Conservation (phyloP, 2,113 vertebrate species). For the Callipepla californica region DNA sequence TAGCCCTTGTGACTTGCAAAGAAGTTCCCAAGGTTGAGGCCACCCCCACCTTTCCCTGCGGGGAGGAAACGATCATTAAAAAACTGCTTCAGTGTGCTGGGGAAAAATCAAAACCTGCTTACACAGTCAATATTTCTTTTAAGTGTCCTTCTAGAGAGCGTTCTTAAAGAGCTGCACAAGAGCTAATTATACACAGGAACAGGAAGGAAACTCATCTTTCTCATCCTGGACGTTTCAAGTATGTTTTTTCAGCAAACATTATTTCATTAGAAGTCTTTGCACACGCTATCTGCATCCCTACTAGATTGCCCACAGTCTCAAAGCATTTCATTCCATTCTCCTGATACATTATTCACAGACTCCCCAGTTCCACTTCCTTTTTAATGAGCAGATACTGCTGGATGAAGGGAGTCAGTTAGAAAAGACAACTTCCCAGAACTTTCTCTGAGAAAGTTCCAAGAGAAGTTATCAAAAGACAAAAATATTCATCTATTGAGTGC, state of each 20-base stretch:
- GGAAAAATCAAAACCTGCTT: neutral
- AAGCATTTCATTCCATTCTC: neutral
- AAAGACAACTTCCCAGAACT: neutral
- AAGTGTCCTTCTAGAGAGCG: neutral
- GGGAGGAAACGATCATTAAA: neutral
- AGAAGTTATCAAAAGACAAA: neutral
- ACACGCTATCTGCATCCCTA: neutral
- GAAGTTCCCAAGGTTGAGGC: slow-evolving; percentile 95
- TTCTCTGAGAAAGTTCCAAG: neutral
- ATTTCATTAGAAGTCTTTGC: neutral
- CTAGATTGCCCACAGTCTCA: neutral
- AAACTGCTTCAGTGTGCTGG: neutral
- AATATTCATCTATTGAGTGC: neutral
- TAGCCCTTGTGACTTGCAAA: slow-evolving; percentile 93
- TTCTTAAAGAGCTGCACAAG: neutral
- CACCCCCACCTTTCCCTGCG: slow-evolving; percentile 87
- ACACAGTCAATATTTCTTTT: neutral
- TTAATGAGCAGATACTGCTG: slow-evolving; percentile 11
- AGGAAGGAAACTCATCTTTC: neutral
- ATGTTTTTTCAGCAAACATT: neutral
- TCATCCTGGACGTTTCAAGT: neutral
- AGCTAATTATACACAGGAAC: neutral
- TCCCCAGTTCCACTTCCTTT: neutral
- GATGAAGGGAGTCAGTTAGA: neutral
- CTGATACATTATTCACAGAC: neutral